Evolutionary conservation across 2,113 vertebrate genomes (phyloP).

Genomic region (Atrichornis clamosus): DNA sequence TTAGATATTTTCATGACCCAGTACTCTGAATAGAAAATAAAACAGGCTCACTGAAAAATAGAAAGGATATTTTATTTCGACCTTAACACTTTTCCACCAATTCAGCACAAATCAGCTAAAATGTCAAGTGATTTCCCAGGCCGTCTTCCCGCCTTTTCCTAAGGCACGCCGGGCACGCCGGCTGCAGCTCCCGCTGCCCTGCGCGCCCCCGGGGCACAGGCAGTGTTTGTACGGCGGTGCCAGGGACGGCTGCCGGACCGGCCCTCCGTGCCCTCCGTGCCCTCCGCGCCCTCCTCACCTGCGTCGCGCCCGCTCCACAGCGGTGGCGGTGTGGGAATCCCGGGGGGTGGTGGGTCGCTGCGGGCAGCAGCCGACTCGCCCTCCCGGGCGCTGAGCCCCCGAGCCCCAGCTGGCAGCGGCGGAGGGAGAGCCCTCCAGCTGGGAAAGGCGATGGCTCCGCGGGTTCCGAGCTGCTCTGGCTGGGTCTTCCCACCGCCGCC

Average conservation of each 20-base stretch:
- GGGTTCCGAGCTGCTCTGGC: background rate
- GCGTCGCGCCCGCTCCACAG: background rate
- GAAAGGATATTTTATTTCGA: background rate
- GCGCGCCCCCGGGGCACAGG: fast-evolving
- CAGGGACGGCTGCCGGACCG: fast-evolving
- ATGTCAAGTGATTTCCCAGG: background rate
- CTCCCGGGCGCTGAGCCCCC: background rate
- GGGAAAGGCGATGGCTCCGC: background rate
- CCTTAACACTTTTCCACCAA: background rate
- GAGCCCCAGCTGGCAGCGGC: background rate
- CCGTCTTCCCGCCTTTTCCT: background rate
- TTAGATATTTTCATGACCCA: background rate
- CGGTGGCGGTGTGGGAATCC: fast-evolving
- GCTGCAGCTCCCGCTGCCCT: fast-evolving
- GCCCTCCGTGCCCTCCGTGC: background rate
- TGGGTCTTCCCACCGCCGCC: background rate
- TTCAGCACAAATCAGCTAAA: background rate
- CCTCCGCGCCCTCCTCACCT: background rate
- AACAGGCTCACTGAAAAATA: background rate
- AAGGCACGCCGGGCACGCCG: fast-evolving
- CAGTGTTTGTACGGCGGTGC: fast-evolving
- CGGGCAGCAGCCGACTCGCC: background rate
- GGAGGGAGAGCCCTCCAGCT: background rate
- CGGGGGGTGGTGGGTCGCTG: background rate
- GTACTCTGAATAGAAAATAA: background rate